Percentiles rank a stretch among this genome's conserved stretches.
These are phyloP conservation scores for Drosophila austrosaltans DNA, from an alignment of 2,888 invertebrate genomes.

Conservation along the genomic window DNA sequence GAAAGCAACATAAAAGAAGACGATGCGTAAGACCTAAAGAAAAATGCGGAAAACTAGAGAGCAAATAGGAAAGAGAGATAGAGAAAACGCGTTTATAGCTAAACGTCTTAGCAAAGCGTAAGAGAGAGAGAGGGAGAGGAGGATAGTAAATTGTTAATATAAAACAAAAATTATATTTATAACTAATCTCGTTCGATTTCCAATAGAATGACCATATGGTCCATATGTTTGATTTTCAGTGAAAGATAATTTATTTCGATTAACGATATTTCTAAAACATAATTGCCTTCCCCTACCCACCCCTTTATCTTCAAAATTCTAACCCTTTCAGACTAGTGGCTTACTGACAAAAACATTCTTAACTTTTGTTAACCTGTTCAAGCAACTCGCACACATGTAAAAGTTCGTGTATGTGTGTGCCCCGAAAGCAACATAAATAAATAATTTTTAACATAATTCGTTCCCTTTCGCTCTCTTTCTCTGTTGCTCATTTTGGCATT, in stretches of 20 bases:
- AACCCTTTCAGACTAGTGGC: not conserved
- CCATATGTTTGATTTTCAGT: no score
- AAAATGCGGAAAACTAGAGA: constrained; percentile 30
- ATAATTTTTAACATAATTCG: constrained; percentile 45
- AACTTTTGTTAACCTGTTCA: constrained; percentile 45
- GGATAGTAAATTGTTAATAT: not conserved
- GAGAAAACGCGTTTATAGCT: not conserved
- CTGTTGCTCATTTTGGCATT: constrained; percentile 36
- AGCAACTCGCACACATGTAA: constrained; percentile 23
- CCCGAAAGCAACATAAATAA: constrained; percentile 62
- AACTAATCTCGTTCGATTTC: not conserved
- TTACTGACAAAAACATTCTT: constrained; percentile 13
- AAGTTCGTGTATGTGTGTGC: constrained; percentile 53
- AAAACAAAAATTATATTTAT: not conserved
- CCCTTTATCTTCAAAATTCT: no score
- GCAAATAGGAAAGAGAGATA: not conserved
- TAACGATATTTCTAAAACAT: not conserved
- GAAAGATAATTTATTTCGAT: not conserved
- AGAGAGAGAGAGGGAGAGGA: not conserved
- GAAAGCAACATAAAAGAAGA: constrained; percentile 56
- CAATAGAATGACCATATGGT: not conserved
- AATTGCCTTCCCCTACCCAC: constrained; percentile 8
- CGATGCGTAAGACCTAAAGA: constrained; percentile 30
- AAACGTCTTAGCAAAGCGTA: no score
- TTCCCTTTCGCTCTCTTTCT: constrained; percentile 24